Percentiles rank a stretch among this genome's conserved stretches.
Evolutionary conservation across 2,797 vertebrate species (phyloP).

Genomic region (Myiotriccus ornatus): DNA sequence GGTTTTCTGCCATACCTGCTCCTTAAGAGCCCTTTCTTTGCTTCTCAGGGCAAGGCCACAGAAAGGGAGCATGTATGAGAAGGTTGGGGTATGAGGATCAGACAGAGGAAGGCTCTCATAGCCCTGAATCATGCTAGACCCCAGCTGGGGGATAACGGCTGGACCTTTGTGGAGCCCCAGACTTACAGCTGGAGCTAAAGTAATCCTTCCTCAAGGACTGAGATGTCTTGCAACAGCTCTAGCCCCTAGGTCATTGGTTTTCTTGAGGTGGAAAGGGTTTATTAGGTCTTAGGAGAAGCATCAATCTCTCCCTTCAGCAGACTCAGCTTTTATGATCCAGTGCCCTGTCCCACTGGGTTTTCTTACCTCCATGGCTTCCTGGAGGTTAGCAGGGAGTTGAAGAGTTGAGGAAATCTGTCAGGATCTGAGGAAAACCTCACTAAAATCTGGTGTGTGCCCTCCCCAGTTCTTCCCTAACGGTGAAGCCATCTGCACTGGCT

Average conservation of each 20-base stretch:
- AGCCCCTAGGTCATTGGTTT: not conserved
- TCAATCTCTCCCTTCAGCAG: not conserved
- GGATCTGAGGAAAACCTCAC: not conserved
- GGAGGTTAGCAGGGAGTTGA: not conserved
- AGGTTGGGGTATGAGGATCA: not conserved
- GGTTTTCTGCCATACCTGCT: not conserved
- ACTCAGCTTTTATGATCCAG: not conserved
- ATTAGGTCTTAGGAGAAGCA: not conserved
- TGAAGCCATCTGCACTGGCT: conserved; percentile 93
- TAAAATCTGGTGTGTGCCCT: not conserved
- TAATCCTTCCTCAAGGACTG: not conserved
- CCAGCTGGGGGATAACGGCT: not conserved
- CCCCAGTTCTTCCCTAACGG: conserved; percentile 95
- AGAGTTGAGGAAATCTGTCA: not conserved
- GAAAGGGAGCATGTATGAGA: not conserved
- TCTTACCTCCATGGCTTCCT: not conserved
- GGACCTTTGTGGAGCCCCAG: not conserved
- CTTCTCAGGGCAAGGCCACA: not conserved
- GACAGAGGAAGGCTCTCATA: not conserved
- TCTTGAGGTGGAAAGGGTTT: not conserved
- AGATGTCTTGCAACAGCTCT: not conserved
- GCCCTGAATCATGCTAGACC: not conserved
- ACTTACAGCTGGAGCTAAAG: not conserved
- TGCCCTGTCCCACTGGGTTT: not conserved
- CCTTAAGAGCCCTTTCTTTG: not conserved